phyloP scores from a whole-genome alignment of 2,113 vertebrate genomes.

The Astur gentilis region DNA sequence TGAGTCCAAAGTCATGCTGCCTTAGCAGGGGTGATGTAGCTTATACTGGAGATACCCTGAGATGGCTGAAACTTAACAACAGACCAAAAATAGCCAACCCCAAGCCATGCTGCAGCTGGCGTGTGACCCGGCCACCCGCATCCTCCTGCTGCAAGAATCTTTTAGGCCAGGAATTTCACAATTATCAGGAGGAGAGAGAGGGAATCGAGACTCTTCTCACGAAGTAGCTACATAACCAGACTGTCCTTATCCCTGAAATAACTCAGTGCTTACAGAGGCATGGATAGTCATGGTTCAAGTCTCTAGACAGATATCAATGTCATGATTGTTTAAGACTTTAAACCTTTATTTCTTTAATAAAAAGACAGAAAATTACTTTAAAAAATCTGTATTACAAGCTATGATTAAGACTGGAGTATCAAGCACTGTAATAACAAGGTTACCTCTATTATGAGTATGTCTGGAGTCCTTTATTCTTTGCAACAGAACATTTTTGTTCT shows the following conservation, averaged over 20 bases:
- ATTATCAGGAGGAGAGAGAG: not conserved
- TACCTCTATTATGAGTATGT: not conserved
- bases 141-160: not conserved
- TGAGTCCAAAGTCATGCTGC: not conserved
- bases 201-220: not conserved
- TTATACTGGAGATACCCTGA: not conserved
- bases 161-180: not conserved
- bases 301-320: not conserved
- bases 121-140: accelerated
- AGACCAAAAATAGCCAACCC: not conserved
- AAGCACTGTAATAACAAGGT: not conserved
- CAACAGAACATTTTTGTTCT: not conserved
- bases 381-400: not conserved
- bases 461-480: not conserved
- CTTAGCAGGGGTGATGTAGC: not conserved
- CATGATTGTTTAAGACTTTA: not conserved
- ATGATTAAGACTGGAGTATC: not conserved
- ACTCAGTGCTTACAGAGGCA: not conserved
- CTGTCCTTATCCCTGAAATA: not conserved
- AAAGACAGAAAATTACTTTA: not conserved
- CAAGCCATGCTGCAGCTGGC: not conserved
- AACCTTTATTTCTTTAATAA: not conserved
- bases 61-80: not conserved
- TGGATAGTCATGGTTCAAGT: not conserved
- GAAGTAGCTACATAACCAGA: not conserved